These are phyloP conservation scores for Solenodon paradoxus DNA, from an alignment of 2,113 vertebrate genomes.

Conservation along the genomic window DNA sequence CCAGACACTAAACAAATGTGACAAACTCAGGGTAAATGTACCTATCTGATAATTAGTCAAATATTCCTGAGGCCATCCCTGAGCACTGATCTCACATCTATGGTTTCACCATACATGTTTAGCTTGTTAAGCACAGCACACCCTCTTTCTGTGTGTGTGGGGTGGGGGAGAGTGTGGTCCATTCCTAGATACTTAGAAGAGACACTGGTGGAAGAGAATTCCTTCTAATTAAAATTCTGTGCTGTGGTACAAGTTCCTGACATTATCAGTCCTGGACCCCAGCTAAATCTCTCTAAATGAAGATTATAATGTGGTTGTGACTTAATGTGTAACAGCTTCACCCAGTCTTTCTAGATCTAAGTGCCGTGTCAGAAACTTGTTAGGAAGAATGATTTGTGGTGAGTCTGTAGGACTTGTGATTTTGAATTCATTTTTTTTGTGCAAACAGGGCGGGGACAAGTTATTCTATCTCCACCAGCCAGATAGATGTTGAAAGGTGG, in stretches of 20 bases:
- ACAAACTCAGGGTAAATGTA: background rate
- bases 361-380: background rate
- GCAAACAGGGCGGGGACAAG: background rate
- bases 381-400: conserved; percentile 30
- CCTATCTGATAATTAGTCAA: background rate
- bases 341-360: background rate
- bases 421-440: conserved; percentile 45
- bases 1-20: background rate
- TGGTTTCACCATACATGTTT: background rate
- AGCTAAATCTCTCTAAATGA: background rate
- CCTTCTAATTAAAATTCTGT: background rate
- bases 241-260: background rate
- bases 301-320: background rate
- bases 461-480: background rate
- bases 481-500: conserved; percentile 29
- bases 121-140: background rate
- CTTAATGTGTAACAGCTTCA: background rate
- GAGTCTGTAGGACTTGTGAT: background rate
- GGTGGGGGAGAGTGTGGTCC: background rate
- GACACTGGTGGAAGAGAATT: background rate
- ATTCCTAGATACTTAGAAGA: background rate
- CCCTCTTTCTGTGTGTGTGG: background rate
- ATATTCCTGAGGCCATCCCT: background rate
- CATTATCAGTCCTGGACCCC: background rate
- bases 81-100: background rate